These are phyloP conservation scores for Trachymyrmex cornetzi DNA, from an alignment of 1,140 invertebrate species.

Conservation along the genomic window DNA sequence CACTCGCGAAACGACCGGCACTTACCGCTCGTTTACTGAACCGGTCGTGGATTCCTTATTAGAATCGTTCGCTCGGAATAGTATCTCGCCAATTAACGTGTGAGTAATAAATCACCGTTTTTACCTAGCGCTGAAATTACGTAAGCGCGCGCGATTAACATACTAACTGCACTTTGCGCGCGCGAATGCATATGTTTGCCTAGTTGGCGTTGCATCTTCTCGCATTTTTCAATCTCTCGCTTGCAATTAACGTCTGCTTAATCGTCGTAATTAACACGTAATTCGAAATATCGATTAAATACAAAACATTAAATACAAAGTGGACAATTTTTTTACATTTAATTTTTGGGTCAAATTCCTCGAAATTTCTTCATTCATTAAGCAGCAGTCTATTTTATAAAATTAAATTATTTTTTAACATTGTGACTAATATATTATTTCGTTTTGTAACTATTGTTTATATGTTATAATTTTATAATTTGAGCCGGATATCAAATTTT, in stretches of 20 bases:
- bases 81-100: constrained; percentile 75
- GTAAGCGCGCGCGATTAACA: constrained; percentile 69
- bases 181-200: not conserved
- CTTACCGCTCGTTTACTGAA: constrained; percentile 30
- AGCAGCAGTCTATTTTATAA: not conserved
- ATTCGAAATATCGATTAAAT: not conserved
- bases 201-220: constrained; percentile 17
- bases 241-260: not conserved
- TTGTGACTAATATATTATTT: too few species aligned
- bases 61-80: constrained; percentile 68
- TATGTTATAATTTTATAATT: too few species aligned
- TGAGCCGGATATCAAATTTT: too few species aligned
- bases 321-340: not conserved
- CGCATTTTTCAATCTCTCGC: not conserved
- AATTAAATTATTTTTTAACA: too few species aligned
- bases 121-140: constrained; percentile 71
- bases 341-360: not conserved
- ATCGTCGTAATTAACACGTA: not conserved
- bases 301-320: not conserved
- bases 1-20: not conserved
- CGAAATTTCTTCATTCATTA: not conserved
- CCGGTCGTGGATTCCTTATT: constrained; percentile 58
- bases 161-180: constrained; percentile 66
- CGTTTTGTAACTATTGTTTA: too few species aligned
- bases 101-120: constrained; percentile 75